These are phyloP conservation scores for Marcusenius ussheri DNA, from an alignment of 2,113 vertebrate genomes.

Conservation along the genomic window DNA sequence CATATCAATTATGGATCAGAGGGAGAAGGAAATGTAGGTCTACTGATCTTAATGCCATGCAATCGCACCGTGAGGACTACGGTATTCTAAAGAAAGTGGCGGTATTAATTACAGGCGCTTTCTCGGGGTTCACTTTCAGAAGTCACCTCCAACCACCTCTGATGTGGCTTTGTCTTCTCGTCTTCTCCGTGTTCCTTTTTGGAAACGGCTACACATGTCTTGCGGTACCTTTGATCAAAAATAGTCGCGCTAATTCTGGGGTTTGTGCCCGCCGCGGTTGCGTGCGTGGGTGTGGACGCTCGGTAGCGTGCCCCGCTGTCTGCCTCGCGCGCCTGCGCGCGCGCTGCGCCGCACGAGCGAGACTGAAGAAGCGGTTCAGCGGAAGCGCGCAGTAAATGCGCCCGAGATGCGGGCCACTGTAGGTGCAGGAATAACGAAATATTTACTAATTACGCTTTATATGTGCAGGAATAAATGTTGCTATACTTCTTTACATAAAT, in stretches of 20 bases:
- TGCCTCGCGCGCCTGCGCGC: no score
- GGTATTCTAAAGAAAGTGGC: not conserved
- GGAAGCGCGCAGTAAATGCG: not conserved
- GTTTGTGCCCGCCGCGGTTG: slow-evolving; percentile 28
- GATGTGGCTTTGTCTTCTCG: not conserved
- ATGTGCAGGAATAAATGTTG: not conserved
- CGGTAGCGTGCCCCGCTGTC: not conserved
- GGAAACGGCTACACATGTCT: slow-evolving; percentile 8
- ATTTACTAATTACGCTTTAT: not conserved
- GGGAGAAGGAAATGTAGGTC: not conserved
- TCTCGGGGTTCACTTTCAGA: not conserved
- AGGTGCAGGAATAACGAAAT: not conserved
- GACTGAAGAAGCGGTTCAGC: not conserved
- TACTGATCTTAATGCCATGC: not conserved
- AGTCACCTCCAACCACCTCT: not conserved
- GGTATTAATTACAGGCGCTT: not conserved
- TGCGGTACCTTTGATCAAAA: slow-evolving; percentile 33
- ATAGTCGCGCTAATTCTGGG: slow-evolving; percentile 35
- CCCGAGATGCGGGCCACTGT: not conserved
- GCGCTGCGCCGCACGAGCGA: not conserved
- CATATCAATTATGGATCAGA: slow-evolving; percentile 6
- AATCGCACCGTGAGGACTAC: not conserved
- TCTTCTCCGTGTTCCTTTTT: not conserved
- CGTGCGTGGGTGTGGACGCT: slow-evolving; percentile 4
- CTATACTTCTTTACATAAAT: not conserved